Percentiles rank a stretch among this genome's conserved stretches.
These are phyloP conservation scores for Sparus aurata DNA, from an alignment of 2,797 vertebrate genomes.

Conservation along the genomic window DNA sequence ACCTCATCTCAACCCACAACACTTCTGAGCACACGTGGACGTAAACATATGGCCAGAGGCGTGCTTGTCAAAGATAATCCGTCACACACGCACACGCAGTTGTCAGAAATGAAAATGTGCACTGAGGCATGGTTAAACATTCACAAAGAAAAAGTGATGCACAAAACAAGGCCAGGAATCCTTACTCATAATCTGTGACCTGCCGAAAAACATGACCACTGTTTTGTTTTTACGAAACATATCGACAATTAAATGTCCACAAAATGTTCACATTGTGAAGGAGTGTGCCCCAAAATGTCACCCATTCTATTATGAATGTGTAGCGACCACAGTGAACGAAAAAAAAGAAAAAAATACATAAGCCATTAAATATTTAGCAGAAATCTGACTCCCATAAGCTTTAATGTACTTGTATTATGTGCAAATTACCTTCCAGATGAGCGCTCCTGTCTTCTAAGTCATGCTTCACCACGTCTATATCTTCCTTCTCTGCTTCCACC, in stretches of 20 bases:
- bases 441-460: slow-evolving; percentile 37
- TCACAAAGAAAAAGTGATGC: neutral
- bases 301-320: neutral
- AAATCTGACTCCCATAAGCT: slow-evolving; percentile 8
- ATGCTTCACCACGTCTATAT: slow-evolving; percentile 59
- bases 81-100: neutral
- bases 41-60: slow-evolving; percentile 30
- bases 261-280: neutral
- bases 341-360: slow-evolving; percentile 21
- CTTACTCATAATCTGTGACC: neutral
- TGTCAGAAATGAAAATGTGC: slow-evolving; percentile 27
- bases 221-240: neutral
- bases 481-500: slow-evolving; percentile 62
- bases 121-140: neutral
- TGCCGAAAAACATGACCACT: neutral
- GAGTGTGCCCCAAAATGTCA: neutral
- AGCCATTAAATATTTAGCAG: slow-evolving; percentile 47
- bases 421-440: slow-evolving; percentile 73
- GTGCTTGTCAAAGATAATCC: slow-evolving; percentile 29
- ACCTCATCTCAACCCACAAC: slow-evolving; percentile 6
- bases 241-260: neutral
- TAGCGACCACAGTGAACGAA: neutral
- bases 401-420: neutral
- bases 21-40: neutral
- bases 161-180: neutral